phyloP scores from a whole-genome alignment of 2,888 invertebrate genomes.

The Watsonalla cultraria region DNA sequence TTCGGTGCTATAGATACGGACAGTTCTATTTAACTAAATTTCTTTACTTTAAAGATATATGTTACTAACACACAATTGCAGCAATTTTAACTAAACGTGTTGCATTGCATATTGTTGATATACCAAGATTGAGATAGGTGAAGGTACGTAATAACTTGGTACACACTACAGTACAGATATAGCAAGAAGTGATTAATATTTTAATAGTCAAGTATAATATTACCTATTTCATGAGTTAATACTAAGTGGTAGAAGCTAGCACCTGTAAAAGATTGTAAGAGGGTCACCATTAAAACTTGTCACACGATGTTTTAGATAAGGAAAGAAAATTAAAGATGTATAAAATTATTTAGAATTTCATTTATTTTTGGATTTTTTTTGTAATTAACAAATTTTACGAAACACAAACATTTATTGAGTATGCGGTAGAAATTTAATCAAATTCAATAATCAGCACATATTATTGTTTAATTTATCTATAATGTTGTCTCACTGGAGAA shows the following conservation, averaged over 20 bases:
- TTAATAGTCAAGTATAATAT: slow-evolving; percentile 29
- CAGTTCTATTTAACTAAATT: slow-evolving; percentile 55
- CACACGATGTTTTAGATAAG: slow-evolving; percentile 9
- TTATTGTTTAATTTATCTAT: no score
- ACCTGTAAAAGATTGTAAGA: slow-evolving; percentile 56
- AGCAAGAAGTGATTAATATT: slow-evolving; percentile 41
- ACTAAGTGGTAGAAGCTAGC: slow-evolving; percentile 36
- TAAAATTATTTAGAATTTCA: background rate
- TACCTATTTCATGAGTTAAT: slow-evolving; percentile 46
- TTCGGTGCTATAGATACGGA: slow-evolving; percentile 51
- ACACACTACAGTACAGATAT: slow-evolving; percentile 36
- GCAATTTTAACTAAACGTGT: slow-evolving; percentile 52
- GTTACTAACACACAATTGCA: slow-evolving; percentile 60
- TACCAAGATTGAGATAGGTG: slow-evolving; percentile 49
- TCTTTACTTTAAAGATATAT: slow-evolving; percentile 46
- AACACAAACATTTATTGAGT: no score
- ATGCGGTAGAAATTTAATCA: no score
- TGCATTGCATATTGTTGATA: slow-evolving; percentile 35
- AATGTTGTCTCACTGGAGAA: no score
- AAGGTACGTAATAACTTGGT: slow-evolving; percentile 48
- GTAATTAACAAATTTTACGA: no score
- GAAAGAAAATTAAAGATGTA: slow-evolving; percentile 4
- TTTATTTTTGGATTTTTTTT: no score
- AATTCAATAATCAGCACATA: no score
- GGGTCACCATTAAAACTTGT: slow-evolving; percentile 26